Base-by-base conservation (phyloP, 2,888 invertebrate species). In the Germaria angustata region DNA sequence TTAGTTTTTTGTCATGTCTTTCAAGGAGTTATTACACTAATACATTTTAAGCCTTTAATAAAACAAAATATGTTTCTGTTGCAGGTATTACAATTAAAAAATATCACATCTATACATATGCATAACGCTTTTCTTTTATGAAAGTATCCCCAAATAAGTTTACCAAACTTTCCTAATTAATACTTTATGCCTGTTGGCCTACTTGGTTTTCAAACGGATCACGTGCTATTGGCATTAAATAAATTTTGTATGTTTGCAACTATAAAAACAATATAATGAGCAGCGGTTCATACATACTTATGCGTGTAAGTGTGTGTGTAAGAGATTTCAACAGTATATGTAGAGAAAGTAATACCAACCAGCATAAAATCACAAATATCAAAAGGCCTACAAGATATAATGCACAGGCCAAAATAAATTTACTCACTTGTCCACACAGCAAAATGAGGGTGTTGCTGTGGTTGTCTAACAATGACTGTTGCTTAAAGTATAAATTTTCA, bases 91-190 rank as follows among this genome's bases (percentile, higher is more conserved):
- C 7, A 66, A 15, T 20, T 15, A 53, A 4, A 41, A 55, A 44
- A 55, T 39, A 17, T 20, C 5, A 9, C 32, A 2, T 6, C 11
- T 9, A 9, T 55, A 1, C 32, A 28, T 3, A 6, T 28, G 28
- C 15, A 34, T 41, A 17, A 39, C 5, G 8, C 6, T 28, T 13
- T 24, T 7, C 22, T 11, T 0, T 0, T 11, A 17, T 13, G 15
- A 41, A 22, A 34, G 32, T 15, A 53, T 41, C 53, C 44, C 63
- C 53, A 69, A 53, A 24, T 44, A 69, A 61, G 51, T 61, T 41
- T 13, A 65, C 15, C 55, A 71, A 55, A 57, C 72, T 22, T 49
- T 55, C 28, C 57, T 72, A 72, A 79, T 72, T 79, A 79, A 71
- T 71, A 53, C 41, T 72, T 49, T 72, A 49, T 57, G 53, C 28